phyloP scores from a whole-genome alignment of 2,888 invertebrate species.

The Drosophila crucigera region DNA sequence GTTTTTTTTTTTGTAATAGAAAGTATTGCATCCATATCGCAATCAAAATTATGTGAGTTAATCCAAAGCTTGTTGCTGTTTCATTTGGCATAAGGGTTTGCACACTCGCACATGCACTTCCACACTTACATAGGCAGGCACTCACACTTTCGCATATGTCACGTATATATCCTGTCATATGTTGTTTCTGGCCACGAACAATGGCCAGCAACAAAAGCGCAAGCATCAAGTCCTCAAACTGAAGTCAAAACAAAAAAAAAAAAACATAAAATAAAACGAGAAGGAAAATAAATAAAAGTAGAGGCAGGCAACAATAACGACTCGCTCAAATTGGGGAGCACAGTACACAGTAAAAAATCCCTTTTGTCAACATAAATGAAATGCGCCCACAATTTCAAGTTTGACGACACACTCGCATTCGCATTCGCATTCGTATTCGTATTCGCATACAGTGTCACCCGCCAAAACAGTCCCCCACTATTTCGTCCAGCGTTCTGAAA shows the following conservation, averaged over 20 bases:
- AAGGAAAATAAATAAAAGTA: conserved; percentile 28
- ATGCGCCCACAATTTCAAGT: conserved; percentile 79
- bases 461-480: conserved; percentile 13
- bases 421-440: background rate
- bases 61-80: conserved; percentile 69
- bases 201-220: conserved; percentile 69
- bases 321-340: conserved; percentile 63
- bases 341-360: conserved; percentile 33
- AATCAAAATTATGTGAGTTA: conserved; percentile 60
- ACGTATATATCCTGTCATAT: conserved; percentile 55
- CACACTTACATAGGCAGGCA: background rate
- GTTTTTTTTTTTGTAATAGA: background rate
- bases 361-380: conserved; percentile 79
- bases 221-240: conserved; percentile 72
- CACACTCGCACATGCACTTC: conserved; percentile 7
- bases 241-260: conserved; percentile 44
- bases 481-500: conserved; percentile 43
- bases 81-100: conserved; percentile 55
- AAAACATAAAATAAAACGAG: conserved; percentile 14
- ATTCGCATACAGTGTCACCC: background rate
- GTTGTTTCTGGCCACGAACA: conserved; percentile 58
- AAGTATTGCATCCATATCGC: conserved; percentile 20
- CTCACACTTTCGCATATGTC: conserved; percentile 4
- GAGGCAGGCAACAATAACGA: conserved; percentile 20
- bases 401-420: conserved; percentile 54